These are phyloP conservation scores for Halictus rubicundus DNA, from an alignment of 1,140 invertebrate species.

Conservation along the genomic window DNA sequence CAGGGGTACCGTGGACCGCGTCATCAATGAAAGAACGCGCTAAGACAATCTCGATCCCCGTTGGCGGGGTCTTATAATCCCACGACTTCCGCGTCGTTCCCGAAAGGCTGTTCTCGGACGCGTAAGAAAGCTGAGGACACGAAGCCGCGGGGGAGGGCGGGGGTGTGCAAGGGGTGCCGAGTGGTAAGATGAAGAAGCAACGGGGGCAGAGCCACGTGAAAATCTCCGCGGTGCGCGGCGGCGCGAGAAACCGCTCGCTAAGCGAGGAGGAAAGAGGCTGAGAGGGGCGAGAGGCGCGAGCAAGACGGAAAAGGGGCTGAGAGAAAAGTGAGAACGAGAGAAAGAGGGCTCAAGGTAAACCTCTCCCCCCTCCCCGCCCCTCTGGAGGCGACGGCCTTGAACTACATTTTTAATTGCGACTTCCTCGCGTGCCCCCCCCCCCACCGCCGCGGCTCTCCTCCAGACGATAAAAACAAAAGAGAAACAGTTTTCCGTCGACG, in stretches of 20 bases:
- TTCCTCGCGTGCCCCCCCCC: conserved; percentile 54
- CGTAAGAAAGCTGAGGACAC: conserved; percentile 48
- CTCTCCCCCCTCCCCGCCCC: conserved; percentile 55
- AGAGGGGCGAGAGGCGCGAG: conserved; percentile 42
- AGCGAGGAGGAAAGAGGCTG: not conserved
- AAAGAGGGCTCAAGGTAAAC: conserved; percentile 64
- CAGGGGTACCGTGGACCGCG: no score
- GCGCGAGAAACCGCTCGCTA: no score
- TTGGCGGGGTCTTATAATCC: not conserved
- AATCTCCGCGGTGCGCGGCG: not conserved
- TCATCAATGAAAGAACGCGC: not conserved
- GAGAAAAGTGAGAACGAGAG: conserved; percentile 44
- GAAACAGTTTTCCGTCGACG: conserved; percentile 76
- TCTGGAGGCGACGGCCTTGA: conserved; percentile 74
- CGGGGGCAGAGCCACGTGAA: conserved; percentile 3
- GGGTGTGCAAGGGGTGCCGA: no score
- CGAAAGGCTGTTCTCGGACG: conserved; percentile 30
- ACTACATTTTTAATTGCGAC: conserved; percentile 80
- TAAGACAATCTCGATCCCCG: not conserved
- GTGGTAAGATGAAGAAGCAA: not conserved
- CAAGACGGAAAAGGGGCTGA: conserved; percentile 31
- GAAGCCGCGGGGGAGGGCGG: not conserved
- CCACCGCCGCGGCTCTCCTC: conserved; percentile 56
- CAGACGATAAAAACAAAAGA: conserved; percentile 78
- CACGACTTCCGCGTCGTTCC: not conserved